Evolutionary conservation across 2,888 invertebrate genomes (phyloP), one percentile per base, ranked within the genome.

Genomic region (Epinotia demarniana): DNA sequence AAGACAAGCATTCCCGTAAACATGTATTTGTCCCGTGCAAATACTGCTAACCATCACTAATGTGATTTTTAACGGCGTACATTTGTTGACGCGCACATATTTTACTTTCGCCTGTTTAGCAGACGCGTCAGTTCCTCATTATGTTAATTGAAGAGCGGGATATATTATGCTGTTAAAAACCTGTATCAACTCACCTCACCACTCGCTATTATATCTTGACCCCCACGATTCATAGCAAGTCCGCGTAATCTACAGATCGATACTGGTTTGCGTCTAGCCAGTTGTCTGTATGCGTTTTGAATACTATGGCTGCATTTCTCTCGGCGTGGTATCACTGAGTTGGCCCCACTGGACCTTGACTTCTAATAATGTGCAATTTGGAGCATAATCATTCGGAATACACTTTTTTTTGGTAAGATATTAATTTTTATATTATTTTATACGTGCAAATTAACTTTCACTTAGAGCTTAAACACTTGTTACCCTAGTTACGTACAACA

Each of bases 101-200:
- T 73, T 79, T 79, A 80, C 81, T 81, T 81, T 81, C 77, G 76
- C 77, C 78, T 80, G 77, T 79, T 84, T 79, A 81, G 79, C 78
- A 76, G 81, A 79, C 80, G 80, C 79, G 82, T 84, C 84, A 86
- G 83, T 85, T 86, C 84, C 83, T 84, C 87, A 89, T 88, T 89
- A 88, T 89, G 87, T 81, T 88, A 89, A 89, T 88, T 86, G 83
- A 81, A 78, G 79, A 80, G 81, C 78, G 78, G 81, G 80, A 78
- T 73, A 75, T 80, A 85, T 87, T 86, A 87, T 87, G 88, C 87
- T 89, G 85, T 76, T 80, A 80, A 72, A 81, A 80, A 87, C 86
- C 83, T 85, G 79, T n/a, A 0, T 49, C 16, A 5, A 12, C 49
- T 16, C 6, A 53, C 53, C 5, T 53, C n/a, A 53, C n/a, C 53